These are phyloP conservation scores for Anniella stebbinsi DNA, from an alignment of 2,797 vertebrate species.

Conservation along the genomic window DNA sequence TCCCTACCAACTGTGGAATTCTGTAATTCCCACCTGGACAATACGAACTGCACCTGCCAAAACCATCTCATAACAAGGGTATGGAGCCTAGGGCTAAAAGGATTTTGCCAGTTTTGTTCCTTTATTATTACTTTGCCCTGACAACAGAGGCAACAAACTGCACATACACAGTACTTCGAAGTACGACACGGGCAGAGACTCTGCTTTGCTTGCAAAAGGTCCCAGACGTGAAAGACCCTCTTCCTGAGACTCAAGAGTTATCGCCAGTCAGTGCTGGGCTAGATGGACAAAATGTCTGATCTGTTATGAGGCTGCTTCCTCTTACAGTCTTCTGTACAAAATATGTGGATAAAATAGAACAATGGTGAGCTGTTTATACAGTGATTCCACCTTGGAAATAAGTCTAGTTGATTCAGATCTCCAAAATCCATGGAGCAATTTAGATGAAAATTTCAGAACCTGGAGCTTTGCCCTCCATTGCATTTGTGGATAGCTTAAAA, in stretches of 20 bases:
- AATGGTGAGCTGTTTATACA: background rate
- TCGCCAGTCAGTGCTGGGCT: background rate
- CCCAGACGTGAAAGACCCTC: background rate
- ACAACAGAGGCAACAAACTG: background rate
- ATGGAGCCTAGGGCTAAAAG: background rate
- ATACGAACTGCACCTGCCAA: background rate
- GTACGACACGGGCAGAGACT: background rate
- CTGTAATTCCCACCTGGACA: background rate
- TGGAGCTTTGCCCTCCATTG: background rate
- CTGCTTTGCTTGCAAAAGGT: background rate
- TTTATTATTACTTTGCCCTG: background rate
- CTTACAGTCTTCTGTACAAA: background rate
- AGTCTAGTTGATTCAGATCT: background rate
- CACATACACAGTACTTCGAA: background rate
- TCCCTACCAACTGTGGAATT: background rate
- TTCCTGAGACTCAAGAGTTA: background rate
- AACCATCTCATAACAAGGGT: background rate
- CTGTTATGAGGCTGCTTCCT: no score
- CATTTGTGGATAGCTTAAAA: background rate
- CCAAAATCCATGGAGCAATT: background rate
- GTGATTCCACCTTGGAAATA: background rate
- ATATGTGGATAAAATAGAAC: background rate
- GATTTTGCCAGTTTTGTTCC: background rate
- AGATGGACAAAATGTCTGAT: no score
- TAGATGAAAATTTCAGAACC: background rate